Base-by-base conservation (phyloP, 2,888 invertebrate species). In the Eupeodes latifasciatus region DNA sequence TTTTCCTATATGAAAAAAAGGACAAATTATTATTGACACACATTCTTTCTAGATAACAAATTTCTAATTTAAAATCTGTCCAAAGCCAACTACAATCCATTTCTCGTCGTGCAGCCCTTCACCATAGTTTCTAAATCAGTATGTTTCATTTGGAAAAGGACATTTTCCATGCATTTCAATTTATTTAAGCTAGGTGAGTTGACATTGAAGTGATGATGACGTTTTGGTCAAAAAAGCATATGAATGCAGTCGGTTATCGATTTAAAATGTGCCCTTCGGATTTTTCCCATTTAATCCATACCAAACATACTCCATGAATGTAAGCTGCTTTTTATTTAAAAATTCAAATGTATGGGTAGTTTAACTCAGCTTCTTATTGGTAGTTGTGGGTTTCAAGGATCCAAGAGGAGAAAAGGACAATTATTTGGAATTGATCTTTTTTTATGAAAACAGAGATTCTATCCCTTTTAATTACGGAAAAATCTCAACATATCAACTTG, bases 141-240 rank as follows among this genome's bases (percentile, higher is more conserved):
- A 4, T 5, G 12, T 49, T 5, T 12, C 49, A 5, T 14, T 49
- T 49, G 12, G n/a, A 34, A 34, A 57, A 57, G 57, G 57, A 57
- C 57, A 57, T 57, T 57, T 57, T 12, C 27, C 57, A 57, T 57
- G 57, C 57, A 57, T 57, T 57, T 57, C 57, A 34, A 57, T 27
- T 57, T 57, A 34, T 27, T 40, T 40, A 40, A 40, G 9, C 9
- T 19, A 34, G 12, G 11, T 27, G 57, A 12, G 34, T 57, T 57
- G 57, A 57, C 27, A 57, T 40, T 0, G 57, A 34, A 57, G 57
- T 27, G 27, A 57, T 57, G 12, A 57, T 57, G 57, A 57, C 27
- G 9, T 57, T 27, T 57, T 57, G 12, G 57, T 27, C 9, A 27
- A 57, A 57, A 57, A 1, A 0, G 27, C 6, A 27, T 57, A 34